Base-by-base conservation (phyloP, 2,113 vertebrate genomes). In the Clarias gariepinus region DNA sequence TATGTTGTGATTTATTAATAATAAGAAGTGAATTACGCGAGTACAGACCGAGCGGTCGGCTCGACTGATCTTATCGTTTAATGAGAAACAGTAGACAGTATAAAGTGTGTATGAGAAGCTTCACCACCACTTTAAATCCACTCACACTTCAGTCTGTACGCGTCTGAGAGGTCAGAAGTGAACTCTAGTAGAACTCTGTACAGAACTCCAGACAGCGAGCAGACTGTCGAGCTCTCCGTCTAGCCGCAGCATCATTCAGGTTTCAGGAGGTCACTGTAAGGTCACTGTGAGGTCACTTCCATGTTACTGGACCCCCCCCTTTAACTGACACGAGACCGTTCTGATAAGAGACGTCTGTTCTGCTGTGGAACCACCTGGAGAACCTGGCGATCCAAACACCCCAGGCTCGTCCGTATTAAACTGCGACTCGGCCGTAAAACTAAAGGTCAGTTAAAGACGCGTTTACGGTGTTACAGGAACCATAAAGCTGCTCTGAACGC, bases 361-460 rank as follows among this genome's bases (percentile, higher is more conserved):
- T 47, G 11, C 28, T 76, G 23, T 41, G 11, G n/a, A 66, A 4
- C 21, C 74, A 30, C 19, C 2, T 12, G 3, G 60, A 79, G 73
- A 64, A 79, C 15, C 63, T 18, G 47, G 18, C 60, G 5, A 23
- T 30, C 7, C 30, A 52, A 53, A 30, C 64, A 81, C 30, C 18
- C 18, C 16, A 12, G 21, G 60, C 77, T 33, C 55, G n/a, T 78
- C 25, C 2, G 61, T 64, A 33, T 73, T 5, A 47, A 80, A 86
- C 71, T 78, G 60, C 79, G 79, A 84, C 87, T 66, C 52, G 28
- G 2, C 33, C 13, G 85, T 7, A 0, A 73, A 82, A 85, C 83
- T 0, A 12, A 78, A 47, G 80, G 85, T 78, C 77, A 84, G 68
- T 88, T 85, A 83, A 87, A 83, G 83, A 30, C 36, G 21, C 71